These are phyloP conservation scores for Dynastes grantii DNA, from an alignment of 2,888 invertebrate genomes.

Conservation along the genomic window DNA sequence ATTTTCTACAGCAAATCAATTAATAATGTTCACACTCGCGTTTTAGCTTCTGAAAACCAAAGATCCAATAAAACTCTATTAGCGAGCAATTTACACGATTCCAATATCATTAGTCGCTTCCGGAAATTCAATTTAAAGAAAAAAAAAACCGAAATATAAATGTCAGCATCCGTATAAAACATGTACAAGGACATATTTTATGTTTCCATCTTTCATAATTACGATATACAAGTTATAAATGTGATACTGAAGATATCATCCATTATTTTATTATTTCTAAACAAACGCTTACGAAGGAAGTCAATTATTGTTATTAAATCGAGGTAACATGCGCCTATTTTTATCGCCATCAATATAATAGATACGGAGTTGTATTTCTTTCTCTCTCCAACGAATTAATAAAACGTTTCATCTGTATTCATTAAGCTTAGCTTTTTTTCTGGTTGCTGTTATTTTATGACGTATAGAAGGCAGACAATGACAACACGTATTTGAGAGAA, in stretches of 20 bases:
- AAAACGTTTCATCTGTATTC: conserved; percentile 31
- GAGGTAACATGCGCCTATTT: conserved; percentile 4
- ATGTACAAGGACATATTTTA: background rate
- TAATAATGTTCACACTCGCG: background rate
- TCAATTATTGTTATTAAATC: conserved; percentile 28
- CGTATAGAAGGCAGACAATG: conserved; percentile 21
- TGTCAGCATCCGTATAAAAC: background rate
- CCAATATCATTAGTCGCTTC: conserved; percentile 19
- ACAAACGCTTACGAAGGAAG: conserved; percentile 16
- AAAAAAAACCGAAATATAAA: background rate
- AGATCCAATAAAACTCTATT: background rate
- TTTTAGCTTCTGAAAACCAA: background rate
- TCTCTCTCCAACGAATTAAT: conserved; percentile 13
- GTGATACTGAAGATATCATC: background rate
- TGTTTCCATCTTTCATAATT: background rate
- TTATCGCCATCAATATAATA: background rate
- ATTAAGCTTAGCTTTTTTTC: background rate
- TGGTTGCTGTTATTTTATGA: conserved; percentile 9
- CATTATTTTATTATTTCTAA: background rate
- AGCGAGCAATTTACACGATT: background rate
- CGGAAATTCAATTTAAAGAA: conserved; percentile 10
- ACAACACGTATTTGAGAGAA: conserved; percentile 11
- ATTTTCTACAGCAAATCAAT: background rate
- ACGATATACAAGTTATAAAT: background rate
- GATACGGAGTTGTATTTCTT: background rate